These are phyloP conservation scores for Plotosus lineatus DNA, from an alignment of 2,113 vertebrate genomes.

Conservation along the genomic window DNA sequence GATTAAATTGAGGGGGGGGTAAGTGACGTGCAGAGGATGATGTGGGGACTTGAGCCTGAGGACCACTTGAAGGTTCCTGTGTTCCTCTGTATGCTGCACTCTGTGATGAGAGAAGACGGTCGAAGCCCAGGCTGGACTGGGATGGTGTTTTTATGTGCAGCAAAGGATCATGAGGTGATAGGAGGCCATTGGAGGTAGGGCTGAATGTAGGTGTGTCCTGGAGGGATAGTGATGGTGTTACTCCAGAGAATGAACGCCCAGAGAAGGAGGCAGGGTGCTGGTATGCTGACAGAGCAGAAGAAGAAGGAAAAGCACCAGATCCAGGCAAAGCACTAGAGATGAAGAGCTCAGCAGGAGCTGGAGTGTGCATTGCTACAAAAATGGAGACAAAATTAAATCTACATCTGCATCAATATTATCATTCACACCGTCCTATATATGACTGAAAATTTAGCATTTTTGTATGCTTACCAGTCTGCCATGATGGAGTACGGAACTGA, in stretches of 20 bases:
- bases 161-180: slow-evolving; percentile 81
- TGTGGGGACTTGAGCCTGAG: slow-evolving; percentile 68
- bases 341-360: slow-evolving; percentile 87
- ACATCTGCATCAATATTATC: background rate
- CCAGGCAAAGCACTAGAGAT: slow-evolving; percentile 85
- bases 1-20: slow-evolving; percentile 82
- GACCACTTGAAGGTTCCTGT: slow-evolving; percentile 63
- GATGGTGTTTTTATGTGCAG: slow-evolving; percentile 77
- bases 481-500: slow-evolving; percentile 88
- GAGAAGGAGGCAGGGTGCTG: slow-evolving; percentile 90
- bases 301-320: slow-evolving; percentile 84
- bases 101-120: slow-evolving; percentile 72
- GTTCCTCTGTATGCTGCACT: slow-evolving; percentile 66
- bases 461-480: slow-evolving; percentile 83
- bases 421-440: background rate
- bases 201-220: slow-evolving; percentile 86
- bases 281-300: slow-evolving; percentile 86
- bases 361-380: slow-evolving; percentile 85
- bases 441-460: background rate
- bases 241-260: slow-evolving; percentile 81
- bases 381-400: slow-evolving; percentile 42
- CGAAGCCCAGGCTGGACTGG: slow-evolving; percentile 73
- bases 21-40: slow-evolving; percentile 75
- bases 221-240: slow-evolving; percentile 81
- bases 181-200: slow-evolving; percentile 79